These are phyloP conservation scores for Hylia prasina DNA, from an alignment of 2,113 vertebrate species.

Conservation along the genomic window DNA sequence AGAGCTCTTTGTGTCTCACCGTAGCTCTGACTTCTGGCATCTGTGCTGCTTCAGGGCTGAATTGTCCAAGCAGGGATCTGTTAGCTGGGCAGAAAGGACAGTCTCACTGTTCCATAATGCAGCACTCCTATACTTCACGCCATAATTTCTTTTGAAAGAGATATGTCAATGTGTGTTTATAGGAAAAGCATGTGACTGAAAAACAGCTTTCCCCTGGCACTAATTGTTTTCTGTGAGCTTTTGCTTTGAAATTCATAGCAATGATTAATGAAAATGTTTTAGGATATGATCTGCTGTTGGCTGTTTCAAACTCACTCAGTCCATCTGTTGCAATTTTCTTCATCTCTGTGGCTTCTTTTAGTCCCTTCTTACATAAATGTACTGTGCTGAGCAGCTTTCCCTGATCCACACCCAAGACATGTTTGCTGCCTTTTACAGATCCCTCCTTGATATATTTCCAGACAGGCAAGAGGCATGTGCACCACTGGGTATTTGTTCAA, in stretches of 20 bases:
- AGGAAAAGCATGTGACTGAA: background rate
- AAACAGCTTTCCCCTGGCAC: background rate
- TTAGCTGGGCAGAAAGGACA: background rate
- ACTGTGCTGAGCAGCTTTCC: background rate
- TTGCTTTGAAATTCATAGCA: background rate
- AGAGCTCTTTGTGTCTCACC: background rate
- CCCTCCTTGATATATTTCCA: background rate
- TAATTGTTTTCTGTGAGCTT: background rate
- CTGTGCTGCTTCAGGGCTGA: background rate
- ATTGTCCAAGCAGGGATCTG: background rate
- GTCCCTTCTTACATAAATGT: background rate
- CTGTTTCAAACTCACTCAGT: background rate
- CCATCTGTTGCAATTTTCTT: background rate
- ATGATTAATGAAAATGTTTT: conserved; percentile 10
- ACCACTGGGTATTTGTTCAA: background rate
- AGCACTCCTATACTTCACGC: background rate
- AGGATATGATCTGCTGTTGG: background rate
- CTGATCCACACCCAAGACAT: background rate
- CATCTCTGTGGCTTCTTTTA: background rate
- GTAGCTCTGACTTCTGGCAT: background rate
- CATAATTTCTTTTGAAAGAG: background rate
- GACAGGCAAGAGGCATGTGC: background rate
- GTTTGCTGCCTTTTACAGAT: background rate
- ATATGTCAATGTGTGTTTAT: background rate
- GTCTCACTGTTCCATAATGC: background rate